These are phyloP conservation scores for Acromyrmex charruanus DNA, from an alignment of 1,140 invertebrate species.

Conservation along the genomic window DNA sequence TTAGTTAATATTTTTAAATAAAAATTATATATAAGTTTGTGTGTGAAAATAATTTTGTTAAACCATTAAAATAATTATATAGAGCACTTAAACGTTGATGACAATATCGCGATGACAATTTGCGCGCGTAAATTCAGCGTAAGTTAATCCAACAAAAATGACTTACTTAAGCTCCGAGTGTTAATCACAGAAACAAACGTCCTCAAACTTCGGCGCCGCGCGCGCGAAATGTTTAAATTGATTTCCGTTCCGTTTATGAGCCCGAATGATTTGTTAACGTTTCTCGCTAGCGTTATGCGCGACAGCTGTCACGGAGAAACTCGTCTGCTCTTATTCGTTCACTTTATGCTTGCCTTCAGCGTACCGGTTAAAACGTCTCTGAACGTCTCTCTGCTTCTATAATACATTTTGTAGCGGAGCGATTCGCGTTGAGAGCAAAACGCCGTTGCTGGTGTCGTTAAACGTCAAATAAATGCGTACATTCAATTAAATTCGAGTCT, in stretches of 20 bases:
- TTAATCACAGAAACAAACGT: constrained; percentile 39
- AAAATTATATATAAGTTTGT: too few species aligned
- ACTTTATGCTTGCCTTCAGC: constrained; percentile 38
- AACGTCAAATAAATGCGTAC: constrained; percentile 23
- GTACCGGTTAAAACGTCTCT: constrained; percentile 37
- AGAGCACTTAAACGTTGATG: too few species aligned
- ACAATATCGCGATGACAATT: too few species aligned
- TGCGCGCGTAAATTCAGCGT: neutral
- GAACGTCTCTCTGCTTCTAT: neutral
- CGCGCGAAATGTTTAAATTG: constrained; percentile 19
- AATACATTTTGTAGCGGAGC: neutral
- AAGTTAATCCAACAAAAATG: constrained; percentile 12
- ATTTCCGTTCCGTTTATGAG: constrained; percentile 48
- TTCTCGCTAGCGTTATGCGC: constrained; percentile 27
- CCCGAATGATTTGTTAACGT: constrained; percentile 42
- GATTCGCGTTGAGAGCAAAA: neutral
- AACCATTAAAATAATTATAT: too few species aligned
- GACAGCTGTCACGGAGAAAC: constrained; percentile 50
- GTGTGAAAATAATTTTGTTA: too few species aligned
- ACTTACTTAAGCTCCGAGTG: neutral
- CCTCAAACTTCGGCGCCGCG: neutral
- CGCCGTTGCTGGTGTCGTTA: neutral
- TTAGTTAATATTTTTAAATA: too few species aligned
- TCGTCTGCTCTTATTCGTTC: constrained; percentile 41
- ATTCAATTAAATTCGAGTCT: neutral